Conservation (phyloP, 2,888 invertebrate species). For the Nemotelus nigrinus region DNA sequence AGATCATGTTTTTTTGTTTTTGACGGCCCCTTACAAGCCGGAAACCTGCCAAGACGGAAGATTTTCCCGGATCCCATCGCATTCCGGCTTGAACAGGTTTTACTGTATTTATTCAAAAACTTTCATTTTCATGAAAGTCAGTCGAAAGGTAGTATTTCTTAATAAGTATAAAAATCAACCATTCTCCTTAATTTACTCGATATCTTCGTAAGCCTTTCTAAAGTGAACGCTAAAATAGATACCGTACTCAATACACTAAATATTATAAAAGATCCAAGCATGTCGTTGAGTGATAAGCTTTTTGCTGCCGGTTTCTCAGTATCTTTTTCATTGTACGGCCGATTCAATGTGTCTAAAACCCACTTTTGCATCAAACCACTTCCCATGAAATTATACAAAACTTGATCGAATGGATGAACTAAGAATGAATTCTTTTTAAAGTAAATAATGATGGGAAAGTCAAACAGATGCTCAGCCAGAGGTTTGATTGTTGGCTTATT, state of each 20-base stretch:
- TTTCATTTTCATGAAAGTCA: too few species aligned
- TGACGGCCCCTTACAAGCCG: neutral
- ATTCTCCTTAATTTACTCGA: neutral
- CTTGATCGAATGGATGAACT: constrained; percentile 23
- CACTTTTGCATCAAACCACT: constrained; percentile 36
- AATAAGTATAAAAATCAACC: constrained; percentile 29
- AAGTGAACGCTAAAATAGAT: neutral
- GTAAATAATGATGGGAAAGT: constrained; percentile 41
- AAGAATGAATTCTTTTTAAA: constrained; percentile 46
- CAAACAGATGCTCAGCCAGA: constrained; percentile 20
- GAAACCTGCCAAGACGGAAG: too few species aligned
- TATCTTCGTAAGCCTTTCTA: neutral
- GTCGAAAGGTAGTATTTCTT: too few species aligned
- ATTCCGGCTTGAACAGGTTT: too few species aligned
- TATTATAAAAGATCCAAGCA: constrained; percentile 11
- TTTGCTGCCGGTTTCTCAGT: neutral
- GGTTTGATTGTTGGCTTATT: constrained; percentile 5
- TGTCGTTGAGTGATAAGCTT: neutral
- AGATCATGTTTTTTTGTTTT: neutral
- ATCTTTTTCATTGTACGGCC: neutral
- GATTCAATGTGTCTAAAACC: constrained; percentile 6
- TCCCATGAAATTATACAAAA: constrained; percentile 21
- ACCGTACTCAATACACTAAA: neutral
- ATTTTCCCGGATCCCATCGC: too few species aligned
- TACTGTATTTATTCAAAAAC: too few species aligned